Evolutionary conservation across 53 echinoderm and acorn worm species (phyloP), one percentile per base, ranked within the genome.

Genomic region (Temnopleurus reevesii): DNA sequence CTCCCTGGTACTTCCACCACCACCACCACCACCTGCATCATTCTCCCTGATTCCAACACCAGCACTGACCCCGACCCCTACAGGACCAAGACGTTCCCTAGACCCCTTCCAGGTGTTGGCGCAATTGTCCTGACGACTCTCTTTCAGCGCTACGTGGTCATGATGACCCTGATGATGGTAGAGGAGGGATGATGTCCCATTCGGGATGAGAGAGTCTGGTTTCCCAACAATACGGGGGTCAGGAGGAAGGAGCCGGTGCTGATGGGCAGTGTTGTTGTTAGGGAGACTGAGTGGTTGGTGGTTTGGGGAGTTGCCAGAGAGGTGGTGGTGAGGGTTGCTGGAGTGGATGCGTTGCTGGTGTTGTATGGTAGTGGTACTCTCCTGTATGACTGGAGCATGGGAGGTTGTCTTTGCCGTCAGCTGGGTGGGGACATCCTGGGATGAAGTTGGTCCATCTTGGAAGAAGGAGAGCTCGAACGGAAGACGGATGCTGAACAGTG

Each of bases 401-500:
- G 34, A 46, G 21, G 66, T 47, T 8, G 66, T 87, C 36, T 41
- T 59, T 28, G 85, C 9, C 4, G 60, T 24, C 59, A 34, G 45
- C 30, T 55, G 19, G 25, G 83, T 38, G 29, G 66, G 88, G n/a
- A 25, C 86, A 15, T 46, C 46, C 28, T 46, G 26, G 13, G 86
- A 61, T 10, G 71, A 6, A 9, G 43, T 8, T 21, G 88, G 88
- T 18, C 8, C 71, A 24, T 87, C 88, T 24, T 87, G 88, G 76
- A 87, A 87, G 71, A 87, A 71, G 71, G 88, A 87, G n/a, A 87
- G n/a, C 88, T 87, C 88, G 9, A 87, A 87, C 1, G 88, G 88
- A 31, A 87, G 71, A 6, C 71, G 66, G 88, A 87, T 87, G 36
- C 88, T 87, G 71, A 87, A 87, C 1, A 87, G 34, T 35, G 88